Evolutionary conservation across 2,113 vertebrate species (phyloP).

Genomic region (Equus przewalskii): DNA sequence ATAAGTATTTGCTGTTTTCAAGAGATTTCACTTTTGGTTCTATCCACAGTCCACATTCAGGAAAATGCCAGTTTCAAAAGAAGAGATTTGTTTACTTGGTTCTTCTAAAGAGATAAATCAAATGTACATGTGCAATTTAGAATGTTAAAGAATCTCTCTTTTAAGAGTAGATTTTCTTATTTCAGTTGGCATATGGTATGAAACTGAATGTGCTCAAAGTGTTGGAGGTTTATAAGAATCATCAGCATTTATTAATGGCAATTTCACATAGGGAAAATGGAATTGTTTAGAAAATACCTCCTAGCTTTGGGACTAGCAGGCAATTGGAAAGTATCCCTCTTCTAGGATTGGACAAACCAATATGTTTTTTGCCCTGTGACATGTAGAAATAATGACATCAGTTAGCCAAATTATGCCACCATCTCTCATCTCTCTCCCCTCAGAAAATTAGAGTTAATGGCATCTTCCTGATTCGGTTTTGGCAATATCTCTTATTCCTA

Average conservation of each 20-base stretch:
- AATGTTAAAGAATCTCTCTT: neutral
- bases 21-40: neutral
- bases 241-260: neutral
- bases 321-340: neutral
- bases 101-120: neutral
- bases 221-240: neutral
- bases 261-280: neutral
- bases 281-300: neutral
- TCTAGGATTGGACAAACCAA: neutral
- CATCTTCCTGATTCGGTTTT: neutral
- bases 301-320: neutral
- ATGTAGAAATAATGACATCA: neutral
- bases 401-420: neutral
- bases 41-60: neutral
- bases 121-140: neutral
- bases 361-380: neutral
- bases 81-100: neutral
- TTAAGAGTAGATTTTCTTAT: constrained; percentile 12
- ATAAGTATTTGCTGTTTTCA: neutral
- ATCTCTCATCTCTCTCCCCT: neutral
- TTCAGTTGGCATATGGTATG: neutral
- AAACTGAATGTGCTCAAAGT: neutral
- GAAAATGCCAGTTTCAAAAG: neutral
- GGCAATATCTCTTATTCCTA: neutral
- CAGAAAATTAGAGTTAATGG: neutral